A percentile compares a stretch with the other conserved stretches of the same genome.
Evolutionary conservation across 1,140 invertebrate genomes (phyloP).

Genomic region (Psix sp.): DNA sequence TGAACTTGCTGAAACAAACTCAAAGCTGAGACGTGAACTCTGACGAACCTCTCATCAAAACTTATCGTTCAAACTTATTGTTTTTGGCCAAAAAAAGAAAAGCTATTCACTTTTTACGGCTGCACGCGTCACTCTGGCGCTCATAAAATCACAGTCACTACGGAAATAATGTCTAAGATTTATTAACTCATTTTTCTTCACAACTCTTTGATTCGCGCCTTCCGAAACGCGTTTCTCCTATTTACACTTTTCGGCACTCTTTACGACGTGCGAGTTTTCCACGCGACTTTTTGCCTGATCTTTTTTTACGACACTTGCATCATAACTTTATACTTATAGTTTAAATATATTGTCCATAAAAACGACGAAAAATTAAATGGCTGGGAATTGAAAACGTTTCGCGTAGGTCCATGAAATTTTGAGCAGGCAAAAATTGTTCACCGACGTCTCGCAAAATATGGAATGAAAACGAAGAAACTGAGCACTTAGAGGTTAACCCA

Average conservation of each 20-base stretch:
- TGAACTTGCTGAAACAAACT: conserved; percentile 4
- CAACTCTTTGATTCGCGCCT: conserved; percentile 28
- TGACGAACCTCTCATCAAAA: too few relatives aligned
- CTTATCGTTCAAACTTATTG: conserved; percentile 1
- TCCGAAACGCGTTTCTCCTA: conserved; percentile 32
- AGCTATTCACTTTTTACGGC: conserved; percentile 3
- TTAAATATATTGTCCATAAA: too few relatives aligned
- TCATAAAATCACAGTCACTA: conserved; percentile 39
- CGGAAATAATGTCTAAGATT: conserved; percentile 40
- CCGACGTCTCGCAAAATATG: conserved; percentile 9
- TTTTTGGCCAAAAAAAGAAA: too few relatives aligned
- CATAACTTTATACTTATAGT: background rate
- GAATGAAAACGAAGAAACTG: conserved; percentile 23
- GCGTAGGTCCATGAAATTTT: conserved; percentile 17
- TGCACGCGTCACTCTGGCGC: conserved; percentile 1
- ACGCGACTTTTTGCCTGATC: background rate
- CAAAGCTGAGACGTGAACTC: too few relatives aligned
- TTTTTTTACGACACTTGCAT: background rate
- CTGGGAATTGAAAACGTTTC: conserved; percentile 14
- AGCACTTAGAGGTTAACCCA: conserved; percentile 42
- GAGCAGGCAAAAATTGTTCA: background rate
- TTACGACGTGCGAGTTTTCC: conserved; percentile 4
- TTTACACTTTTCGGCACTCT: conserved; percentile 23
- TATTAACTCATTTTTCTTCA: conserved; percentile 43
- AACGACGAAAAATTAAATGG: conserved; percentile 1